phyloP scores from a whole-genome alignment of 2,888 invertebrate species.

The Stenodema calcarata region DNA sequence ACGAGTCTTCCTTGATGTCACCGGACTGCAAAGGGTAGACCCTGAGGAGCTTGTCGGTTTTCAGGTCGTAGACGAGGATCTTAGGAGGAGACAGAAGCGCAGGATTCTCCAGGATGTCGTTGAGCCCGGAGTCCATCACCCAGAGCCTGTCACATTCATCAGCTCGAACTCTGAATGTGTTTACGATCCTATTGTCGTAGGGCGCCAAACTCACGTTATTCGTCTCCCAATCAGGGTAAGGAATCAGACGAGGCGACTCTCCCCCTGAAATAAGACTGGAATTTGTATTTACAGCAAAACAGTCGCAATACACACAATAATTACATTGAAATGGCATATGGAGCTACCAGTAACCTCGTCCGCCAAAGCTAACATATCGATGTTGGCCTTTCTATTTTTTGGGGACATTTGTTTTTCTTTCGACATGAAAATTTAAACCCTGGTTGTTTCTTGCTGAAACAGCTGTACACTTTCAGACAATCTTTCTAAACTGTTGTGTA shows the following conservation, averaged over 20 bases:
- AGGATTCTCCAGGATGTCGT: conserved; percentile 68
- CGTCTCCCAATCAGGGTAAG: conserved; percentile 79
- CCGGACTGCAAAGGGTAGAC: conserved; percentile 72
- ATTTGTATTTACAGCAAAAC: background rate
- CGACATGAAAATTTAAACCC: too few species aligned
- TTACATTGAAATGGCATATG: too few species aligned
- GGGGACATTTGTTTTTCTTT: too few species aligned
- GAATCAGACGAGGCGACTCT: conserved; percentile 71
- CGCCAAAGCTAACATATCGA: too few species aligned
- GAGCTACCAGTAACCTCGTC: too few species aligned
- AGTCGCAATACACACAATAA: too few species aligned
- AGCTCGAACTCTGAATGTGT: conserved; percentile 77
- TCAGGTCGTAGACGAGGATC: conserved; percentile 76
- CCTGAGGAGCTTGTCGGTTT: conserved; percentile 74
- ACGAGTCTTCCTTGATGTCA: conserved; percentile 76
- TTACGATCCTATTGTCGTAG: conserved; percentile 62
- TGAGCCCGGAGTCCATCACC: conserved; percentile 81
- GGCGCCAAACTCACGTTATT: conserved; percentile 72
- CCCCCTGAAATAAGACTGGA: conserved; percentile 53
- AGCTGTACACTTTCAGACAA: too few species aligned
- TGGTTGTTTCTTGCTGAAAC: too few species aligned
- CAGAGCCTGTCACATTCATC: conserved; percentile 80
- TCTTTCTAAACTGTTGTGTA: too few species aligned
- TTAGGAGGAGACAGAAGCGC: conserved; percentile 72
- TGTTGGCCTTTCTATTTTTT: too few species aligned